Conservation (phyloP, 2,113 vertebrate species). For the Bucco capensis region DNA sequence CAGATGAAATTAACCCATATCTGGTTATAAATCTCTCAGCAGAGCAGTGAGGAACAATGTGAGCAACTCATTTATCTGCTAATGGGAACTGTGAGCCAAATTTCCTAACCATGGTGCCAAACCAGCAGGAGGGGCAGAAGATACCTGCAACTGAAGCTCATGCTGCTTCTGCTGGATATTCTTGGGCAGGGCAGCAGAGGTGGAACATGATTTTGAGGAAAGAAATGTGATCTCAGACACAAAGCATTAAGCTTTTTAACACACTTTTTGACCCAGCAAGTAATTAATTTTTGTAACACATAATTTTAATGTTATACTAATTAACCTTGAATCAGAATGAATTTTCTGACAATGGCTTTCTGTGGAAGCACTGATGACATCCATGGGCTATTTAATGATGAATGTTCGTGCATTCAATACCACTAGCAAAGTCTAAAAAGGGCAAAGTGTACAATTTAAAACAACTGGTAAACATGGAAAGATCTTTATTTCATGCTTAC, state of each 20-base stretch:
- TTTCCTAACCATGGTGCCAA: constrained; percentile 45
- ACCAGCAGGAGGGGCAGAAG: constrained; percentile 14
- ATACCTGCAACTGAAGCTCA: constrained; percentile 46
- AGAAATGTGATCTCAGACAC: constrained; percentile 29
- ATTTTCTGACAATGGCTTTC: constrained; percentile 71
- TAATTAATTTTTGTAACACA: constrained; percentile 74
- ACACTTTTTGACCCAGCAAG: constrained; percentile 65
- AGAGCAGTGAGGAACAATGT: constrained; percentile 34
- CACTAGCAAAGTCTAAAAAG: background rate
- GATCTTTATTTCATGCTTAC: background rate
- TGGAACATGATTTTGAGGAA: constrained; percentile 28
- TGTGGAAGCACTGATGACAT: constrained; percentile 41
- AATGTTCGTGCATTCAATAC: constrained; percentile 2
- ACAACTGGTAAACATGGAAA: background rate
- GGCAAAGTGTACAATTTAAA: background rate
- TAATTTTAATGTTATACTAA: constrained; percentile 77
- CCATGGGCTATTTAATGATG: constrained; percentile 27
- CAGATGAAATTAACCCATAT: background rate
- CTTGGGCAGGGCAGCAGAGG: background rate
- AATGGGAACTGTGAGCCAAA: constrained; percentile 61
- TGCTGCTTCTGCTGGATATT: background rate
- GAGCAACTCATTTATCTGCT: constrained; percentile 59
- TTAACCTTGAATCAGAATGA: constrained; percentile 75
- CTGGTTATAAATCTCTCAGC: constrained; percentile 51
- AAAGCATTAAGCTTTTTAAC: constrained; percentile 49